A percentile compares a stretch with the other conserved stretches of the same genome.
phyloP scores from a whole-genome alignment of 2,888 invertebrate genomes.

The Andrena bucephala region DNA sequence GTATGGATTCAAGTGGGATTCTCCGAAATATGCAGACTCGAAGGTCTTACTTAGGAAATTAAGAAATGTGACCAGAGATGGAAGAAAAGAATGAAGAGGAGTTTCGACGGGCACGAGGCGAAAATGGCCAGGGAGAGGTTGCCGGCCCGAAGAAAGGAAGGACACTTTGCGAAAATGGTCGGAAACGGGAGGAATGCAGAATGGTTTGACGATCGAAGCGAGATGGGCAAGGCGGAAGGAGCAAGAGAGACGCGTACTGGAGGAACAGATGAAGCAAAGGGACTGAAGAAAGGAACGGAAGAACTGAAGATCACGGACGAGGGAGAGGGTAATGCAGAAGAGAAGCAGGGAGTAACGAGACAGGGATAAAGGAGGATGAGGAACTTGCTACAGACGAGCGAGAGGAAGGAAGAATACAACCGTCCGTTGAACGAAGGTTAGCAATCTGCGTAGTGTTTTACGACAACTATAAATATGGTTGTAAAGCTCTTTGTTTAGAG shows the following conservation, averaged over 20 bases:
- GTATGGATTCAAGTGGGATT: neutral
- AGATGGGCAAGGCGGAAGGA: constrained; percentile 16
- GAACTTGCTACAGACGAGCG: constrained; percentile 50
- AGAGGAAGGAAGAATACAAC: constrained; percentile 22
- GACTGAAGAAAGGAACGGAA: constrained; percentile 36
- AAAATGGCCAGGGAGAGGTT: neutral
- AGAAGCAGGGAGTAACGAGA: constrained; percentile 58
- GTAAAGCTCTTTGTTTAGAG: constrained; percentile 84
- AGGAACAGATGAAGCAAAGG: constrained; percentile 27
- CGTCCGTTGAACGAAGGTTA: constrained; percentile 79
- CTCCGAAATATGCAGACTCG: neutral
- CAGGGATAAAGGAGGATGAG: constrained; percentile 53
- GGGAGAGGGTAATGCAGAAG: constrained; percentile 56
- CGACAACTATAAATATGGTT: constrained; percentile 84
- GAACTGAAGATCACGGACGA: constrained; percentile 15
- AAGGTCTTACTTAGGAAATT: neutral
- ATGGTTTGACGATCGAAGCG: constrained; percentile 18
- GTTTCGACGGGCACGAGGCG: neutral
- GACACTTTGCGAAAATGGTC: neutral
- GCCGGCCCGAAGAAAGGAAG: neutral
- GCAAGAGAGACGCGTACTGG: constrained; percentile 37
- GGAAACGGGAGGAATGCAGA: constrained; percentile 18
- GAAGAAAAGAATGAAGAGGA: neutral
- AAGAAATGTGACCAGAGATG: neutral
- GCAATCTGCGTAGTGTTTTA: constrained; percentile 84